Conservation (phyloP, 2,888 invertebrate species). For the Lasioglossum pauxillum region DNA sequence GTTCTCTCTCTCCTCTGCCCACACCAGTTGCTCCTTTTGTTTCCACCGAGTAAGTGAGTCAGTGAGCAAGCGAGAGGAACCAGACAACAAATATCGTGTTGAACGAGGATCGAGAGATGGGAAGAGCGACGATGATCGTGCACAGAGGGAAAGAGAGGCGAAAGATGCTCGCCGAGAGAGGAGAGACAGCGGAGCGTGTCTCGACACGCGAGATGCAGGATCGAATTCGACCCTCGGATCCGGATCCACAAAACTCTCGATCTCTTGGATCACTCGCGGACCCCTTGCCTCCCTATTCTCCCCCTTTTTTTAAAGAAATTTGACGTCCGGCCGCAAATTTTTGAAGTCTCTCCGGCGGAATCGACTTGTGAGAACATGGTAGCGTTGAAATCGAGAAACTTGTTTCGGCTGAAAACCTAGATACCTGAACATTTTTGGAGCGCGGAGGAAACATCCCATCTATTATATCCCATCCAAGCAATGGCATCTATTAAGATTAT, state of each 20-base stretch:
- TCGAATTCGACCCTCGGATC: constrained; percentile 75
- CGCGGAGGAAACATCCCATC: background rate
- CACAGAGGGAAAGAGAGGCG: constrained; percentile 27
- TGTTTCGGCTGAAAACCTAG: background rate
- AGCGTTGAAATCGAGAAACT: background rate
- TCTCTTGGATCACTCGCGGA: constrained; percentile 70
- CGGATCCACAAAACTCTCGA: constrained; percentile 74
- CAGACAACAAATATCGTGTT: constrained; percentile 1
- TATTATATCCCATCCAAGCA: too few species aligned
- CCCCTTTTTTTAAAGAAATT: constrained; percentile 23
- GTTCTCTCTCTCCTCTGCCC: constrained; percentile 23
- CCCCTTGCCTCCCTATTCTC: constrained; percentile 27
- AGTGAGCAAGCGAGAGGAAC: constrained; percentile 41
- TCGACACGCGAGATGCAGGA: constrained; percentile 79
- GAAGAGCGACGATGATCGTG: constrained; percentile 35
- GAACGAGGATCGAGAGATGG: constrained; percentile 19
- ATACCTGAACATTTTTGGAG: background rate
- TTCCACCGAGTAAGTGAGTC: constrained; percentile 60
- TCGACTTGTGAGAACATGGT: background rate
- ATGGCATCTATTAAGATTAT: background rate
- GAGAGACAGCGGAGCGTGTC: constrained; percentile 79
- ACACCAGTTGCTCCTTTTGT: constrained; percentile 65
- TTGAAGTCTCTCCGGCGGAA: background rate
- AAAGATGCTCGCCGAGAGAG: constrained; percentile 55
- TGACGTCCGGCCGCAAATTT: constrained; percentile 33